A percentile compares a stretch with the other conserved stretches of the same genome.
These are phyloP conservation scores for Notamacropus eugenii DNA, from an alignment of 2,797 vertebrate species.

Conservation along the genomic window DNA sequence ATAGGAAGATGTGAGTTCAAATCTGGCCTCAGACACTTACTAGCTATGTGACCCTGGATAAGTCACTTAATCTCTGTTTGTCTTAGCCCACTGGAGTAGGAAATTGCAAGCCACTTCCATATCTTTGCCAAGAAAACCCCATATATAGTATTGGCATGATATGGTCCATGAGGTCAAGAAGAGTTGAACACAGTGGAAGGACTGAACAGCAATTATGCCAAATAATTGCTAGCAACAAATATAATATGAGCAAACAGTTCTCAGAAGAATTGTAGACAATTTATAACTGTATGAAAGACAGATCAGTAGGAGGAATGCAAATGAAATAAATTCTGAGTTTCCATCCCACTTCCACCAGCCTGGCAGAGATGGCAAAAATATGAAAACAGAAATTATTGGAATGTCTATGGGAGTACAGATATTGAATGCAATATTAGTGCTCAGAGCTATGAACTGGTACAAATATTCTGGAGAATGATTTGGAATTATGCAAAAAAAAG, in stretches of 20 bases:
- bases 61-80: neutral
- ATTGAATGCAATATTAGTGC: neutral
- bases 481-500: neutral
- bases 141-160: neutral
- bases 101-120: neutral
- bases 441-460: neutral
- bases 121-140: neutral
- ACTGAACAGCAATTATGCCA: neutral
- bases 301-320: neutral
- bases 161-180: neutral
- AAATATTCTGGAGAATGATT: neutral
- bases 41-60: neutral
- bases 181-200: neutral
- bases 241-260: neutral
- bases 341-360: neutral
- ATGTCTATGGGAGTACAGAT: neutral
- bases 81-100: neutral
- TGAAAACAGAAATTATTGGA: neutral
- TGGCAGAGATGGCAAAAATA: neutral
- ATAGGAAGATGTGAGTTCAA: neutral
- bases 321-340: neutral
- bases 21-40: neutral
- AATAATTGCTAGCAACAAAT: neutral
- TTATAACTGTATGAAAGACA: neutral
- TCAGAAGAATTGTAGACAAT: neutral